Conservation (phyloP, 2,113 vertebrate genomes). For the Mastomys natalensis region DNA sequence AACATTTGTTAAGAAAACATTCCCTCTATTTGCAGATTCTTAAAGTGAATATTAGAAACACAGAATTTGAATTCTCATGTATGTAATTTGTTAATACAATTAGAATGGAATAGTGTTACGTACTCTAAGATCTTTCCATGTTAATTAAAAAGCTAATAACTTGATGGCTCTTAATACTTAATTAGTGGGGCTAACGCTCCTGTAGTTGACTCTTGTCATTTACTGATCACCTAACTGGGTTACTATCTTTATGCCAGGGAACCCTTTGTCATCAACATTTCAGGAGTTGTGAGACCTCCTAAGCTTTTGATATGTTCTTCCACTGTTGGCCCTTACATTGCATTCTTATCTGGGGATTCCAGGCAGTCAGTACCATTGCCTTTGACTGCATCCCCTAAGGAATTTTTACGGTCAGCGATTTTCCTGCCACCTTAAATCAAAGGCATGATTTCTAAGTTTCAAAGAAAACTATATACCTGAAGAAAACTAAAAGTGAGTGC, state of each 20-base stretch:
- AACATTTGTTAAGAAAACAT: constrained; percentile 84
- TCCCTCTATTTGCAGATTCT: constrained; percentile 83
- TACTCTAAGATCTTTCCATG: constrained; percentile 83
- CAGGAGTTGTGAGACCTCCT: neutral
- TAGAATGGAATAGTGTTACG: constrained; percentile 81
- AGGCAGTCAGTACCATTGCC: neutral
- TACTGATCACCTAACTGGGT: constrained; percentile 64
- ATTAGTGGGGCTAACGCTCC: constrained; percentile 61
- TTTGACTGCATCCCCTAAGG: neutral
- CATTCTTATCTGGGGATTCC: neutral
- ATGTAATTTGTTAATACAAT: constrained; percentile 86
- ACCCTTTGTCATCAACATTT: neutral
- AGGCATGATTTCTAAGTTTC: constrained; percentile 18
- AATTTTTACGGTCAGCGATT: constrained; percentile 43
- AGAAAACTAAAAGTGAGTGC: constrained; percentile 23
- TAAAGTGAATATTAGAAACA: constrained; percentile 83
- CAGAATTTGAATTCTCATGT: constrained; percentile 84
- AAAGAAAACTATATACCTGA: neutral
- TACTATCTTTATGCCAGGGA: neutral
- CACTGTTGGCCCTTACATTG: neutral
- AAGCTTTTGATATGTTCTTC: constrained; percentile 11
- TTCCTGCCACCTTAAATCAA: neutral
- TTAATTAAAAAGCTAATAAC: constrained; percentile 89
- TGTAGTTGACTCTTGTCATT: constrained; percentile 80
- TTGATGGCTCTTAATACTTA: constrained; percentile 84